Percentiles rank a stretch among this genome's conserved stretches.
phyloP scores from a whole-genome alignment of 2,797 vertebrate genomes.

The Gephyroberyx darwinii region DNA sequence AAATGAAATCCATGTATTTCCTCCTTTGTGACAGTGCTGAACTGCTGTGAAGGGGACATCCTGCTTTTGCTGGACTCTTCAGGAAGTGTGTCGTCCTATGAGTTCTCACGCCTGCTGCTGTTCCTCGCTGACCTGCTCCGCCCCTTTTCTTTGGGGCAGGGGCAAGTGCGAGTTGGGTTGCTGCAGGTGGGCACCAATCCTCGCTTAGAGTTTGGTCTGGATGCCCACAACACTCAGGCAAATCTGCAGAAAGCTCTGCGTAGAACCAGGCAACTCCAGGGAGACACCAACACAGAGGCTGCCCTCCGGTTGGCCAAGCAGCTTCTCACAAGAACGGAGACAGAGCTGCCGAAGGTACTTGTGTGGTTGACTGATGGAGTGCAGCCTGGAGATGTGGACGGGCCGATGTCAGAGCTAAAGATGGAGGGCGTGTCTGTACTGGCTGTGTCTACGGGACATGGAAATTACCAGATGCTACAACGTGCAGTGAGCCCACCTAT shows the following conservation, averaged over 20 bases:
- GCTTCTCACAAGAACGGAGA: constrained; percentile 74
- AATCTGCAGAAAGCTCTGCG: constrained; percentile 78
- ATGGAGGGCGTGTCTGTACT: constrained; percentile 84
- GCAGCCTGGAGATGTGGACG: constrained; percentile 84
- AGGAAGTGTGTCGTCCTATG: constrained; percentile 88
- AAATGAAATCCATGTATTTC: constrained; percentile 8
- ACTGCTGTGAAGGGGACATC: constrained; percentile 84
- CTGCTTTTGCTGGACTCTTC: constrained; percentile 92
- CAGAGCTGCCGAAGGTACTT: constrained; percentile 83
- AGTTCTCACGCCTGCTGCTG: constrained; percentile 84
- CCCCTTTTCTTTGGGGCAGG: constrained; percentile 83
- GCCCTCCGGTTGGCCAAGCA: constrained; percentile 80
- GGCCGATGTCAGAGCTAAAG: constrained; percentile 84
- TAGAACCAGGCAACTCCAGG: constrained; percentile 82
- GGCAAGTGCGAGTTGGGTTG: constrained; percentile 83
- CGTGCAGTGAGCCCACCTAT: constrained; percentile 85
- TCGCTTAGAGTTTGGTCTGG: constrained; percentile 83
- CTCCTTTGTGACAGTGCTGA: constrained; percentile 55
- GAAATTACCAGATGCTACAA: constrained; percentile 82
- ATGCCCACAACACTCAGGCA: constrained; percentile 67
- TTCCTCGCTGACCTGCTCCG: constrained; percentile 83
- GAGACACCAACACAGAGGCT: constrained; percentile 88
- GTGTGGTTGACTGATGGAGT: constrained; percentile 93
- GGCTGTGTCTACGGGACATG: constrained; percentile 85
- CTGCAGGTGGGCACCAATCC: constrained; percentile 84